Percentiles rank a stretch among this genome's conserved stretches.
phyloP scores from a whole-genome alignment of 2,797 vertebrate species.

The Petrocephalus schoutedeni region DNA sequence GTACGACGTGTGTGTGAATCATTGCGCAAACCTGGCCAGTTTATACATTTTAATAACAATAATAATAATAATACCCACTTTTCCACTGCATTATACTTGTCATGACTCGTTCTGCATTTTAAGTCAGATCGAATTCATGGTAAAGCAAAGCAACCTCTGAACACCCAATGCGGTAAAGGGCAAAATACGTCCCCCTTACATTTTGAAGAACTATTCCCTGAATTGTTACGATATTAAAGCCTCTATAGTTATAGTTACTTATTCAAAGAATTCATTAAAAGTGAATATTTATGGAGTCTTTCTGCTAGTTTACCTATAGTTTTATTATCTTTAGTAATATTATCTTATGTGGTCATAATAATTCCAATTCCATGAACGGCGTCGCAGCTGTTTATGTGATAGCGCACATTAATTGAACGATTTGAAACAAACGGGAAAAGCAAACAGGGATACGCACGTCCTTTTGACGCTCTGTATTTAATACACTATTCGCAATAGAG shows the following conservation, averaged over 20 bases:
- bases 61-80: background rate
- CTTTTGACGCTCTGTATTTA: background rate
- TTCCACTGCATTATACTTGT: background rate
- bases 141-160: background rate
- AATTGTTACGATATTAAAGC: background rate
- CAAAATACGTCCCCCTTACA: no score
- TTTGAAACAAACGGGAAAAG: background rate
- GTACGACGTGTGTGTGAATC: conserved; percentile 60
- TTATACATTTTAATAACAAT: background rate
- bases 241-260: background rate
- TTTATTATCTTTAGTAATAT: background rate
- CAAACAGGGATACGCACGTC: background rate
- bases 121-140: background rate
- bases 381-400: background rate
- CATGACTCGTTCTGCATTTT: background rate
- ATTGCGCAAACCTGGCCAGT: conserved; percentile 57
- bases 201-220: background rate
- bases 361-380: background rate
- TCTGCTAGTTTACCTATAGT: background rate
- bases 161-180: background rate
- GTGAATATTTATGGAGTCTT: background rate
- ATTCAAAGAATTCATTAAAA: background rate
- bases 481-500: background rate
- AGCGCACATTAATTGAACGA: background rate
- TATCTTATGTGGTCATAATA: background rate